Evolutionary conservation across 2,113 vertebrate species (phyloP), one percentile per base, ranked within the genome.

Genomic region (Perca flavescens): DNA sequence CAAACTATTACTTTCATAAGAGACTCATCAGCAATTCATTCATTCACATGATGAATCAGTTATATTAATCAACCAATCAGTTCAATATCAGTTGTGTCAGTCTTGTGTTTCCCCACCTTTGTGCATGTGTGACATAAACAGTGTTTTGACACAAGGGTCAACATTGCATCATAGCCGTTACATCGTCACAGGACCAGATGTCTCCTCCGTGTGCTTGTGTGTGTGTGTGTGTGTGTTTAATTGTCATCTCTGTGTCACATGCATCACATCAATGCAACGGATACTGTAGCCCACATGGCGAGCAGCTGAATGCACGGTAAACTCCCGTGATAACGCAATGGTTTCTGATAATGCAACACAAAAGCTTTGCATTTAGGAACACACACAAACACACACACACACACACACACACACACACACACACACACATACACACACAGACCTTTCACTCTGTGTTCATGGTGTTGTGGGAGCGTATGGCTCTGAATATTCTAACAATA

Each of bases 231-330:
- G 74, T 83, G 84, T 36, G 77, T 86, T 87, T 85, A 85, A 87
- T 91, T 85, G 87, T 86, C 92, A 76, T 68, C 75, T 54, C 71
- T 5, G 80, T 92, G 92, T 91, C 89, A 90, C 84, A 85, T 91
- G 87, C 86, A 83, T 89, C 90, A 87, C 75, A 70, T 92, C 84
- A 88, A 66, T 46, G 85, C 78, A n/a, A 83, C 64, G 25, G 81
- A 74, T 50, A 40, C 79, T 16, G 77, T 4, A 31, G 47, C 68
- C 69, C 87, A 87, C 86, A 79, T 85, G 80, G 82, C 14, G 50
- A 64, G 77, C 90, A 86, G 88, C 86, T 88, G 80, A 87, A 88
- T 57, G 84, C 81, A n/a, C 86, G 25, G 70, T 28, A 22, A 82
- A 74, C 63, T 46, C 58, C 63, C 10, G 47, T 85, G 85, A 79